These are phyloP conservation scores for Eubasilissa splendida DNA, from an alignment of 2,888 invertebrate species.

Conservation along the genomic window DNA sequence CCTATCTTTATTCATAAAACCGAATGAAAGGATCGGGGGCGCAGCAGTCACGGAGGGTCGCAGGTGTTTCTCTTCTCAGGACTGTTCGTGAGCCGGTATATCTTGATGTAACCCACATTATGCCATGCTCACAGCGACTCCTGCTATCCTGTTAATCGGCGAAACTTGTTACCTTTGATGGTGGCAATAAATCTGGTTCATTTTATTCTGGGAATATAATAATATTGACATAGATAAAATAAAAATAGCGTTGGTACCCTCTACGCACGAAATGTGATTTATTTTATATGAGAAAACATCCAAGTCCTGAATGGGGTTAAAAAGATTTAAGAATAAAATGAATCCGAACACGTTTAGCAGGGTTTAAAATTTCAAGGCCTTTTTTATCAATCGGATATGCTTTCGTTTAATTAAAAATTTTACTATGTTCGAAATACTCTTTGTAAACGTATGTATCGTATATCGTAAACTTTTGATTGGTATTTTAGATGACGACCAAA, in stretches of 20 bases:
- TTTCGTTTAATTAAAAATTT: no score
- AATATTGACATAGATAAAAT: no score
- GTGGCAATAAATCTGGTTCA: slow-evolving; percentile 16
- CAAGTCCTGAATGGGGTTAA: no score
- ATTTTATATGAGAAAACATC: neutral
- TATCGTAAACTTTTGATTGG: no score
- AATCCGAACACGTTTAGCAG: no score
- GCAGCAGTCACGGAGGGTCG: slow-evolving; percentile 51
- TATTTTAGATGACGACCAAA: neutral
- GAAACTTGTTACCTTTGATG: slow-evolving; percentile 24
- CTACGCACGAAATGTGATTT: neutral
- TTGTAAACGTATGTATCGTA: no score
- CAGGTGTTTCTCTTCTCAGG: slow-evolving; percentile 55
- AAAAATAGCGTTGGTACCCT: neutral
- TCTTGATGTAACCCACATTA: slow-evolving; percentile 32
- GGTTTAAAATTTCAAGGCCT: no score
- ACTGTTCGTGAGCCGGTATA: slow-evolving; percentile 36
- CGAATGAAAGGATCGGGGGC: slow-evolving; percentile 49
- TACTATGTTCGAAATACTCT: no score
- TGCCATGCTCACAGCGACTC: slow-evolving; percentile 12
- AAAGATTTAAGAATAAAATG: no score
- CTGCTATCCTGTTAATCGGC: slow-evolving; percentile 42
- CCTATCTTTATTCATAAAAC: slow-evolving; percentile 57
- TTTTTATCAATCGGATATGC: no score
- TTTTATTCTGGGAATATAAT: no score